A percentile compares a stretch with the other conserved stretches of the same genome.
Evolutionary conservation across 2,113 vertebrate species (phyloP).

Genomic region (Tenrec ecaudatus): DNA sequence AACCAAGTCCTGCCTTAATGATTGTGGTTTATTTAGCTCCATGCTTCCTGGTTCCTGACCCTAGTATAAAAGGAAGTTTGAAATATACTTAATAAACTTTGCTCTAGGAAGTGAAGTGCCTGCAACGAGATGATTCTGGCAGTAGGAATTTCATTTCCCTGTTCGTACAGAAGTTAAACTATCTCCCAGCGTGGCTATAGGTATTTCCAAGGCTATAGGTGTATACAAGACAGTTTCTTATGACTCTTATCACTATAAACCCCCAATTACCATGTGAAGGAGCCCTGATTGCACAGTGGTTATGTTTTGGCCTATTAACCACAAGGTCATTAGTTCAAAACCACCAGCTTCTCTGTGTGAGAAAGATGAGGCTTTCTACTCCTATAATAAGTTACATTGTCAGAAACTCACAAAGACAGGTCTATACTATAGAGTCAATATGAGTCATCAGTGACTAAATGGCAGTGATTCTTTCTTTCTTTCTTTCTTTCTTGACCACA

Average conservation of each 20-base stretch:
- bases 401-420: no score
- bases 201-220: neutral
- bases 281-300: no score
- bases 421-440: no score
- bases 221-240: neutral
- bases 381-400: no score
- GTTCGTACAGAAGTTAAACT: slow-evolving; percentile 48
- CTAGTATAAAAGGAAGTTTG: slow-evolving; percentile 57
- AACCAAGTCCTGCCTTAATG: slow-evolving; percentile 66
- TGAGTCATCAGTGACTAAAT: no score
- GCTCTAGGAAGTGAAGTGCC: slow-evolving; percentile 60
- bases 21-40: slow-evolving; percentile 75
- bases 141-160: slow-evolving; percentile 52
- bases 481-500: no score
- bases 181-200: neutral
- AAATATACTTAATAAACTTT: slow-evolving; percentile 69
- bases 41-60: slow-evolving; percentile 80
- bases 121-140: slow-evolving; percentile 51
- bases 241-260: neutral
- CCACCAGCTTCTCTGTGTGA: no score
- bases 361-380: no score
- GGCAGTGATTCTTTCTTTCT: no score
- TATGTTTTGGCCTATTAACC: no score
- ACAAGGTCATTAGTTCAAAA: no score
- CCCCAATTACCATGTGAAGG: neutral